Evolutionary conservation across 53 echinoderm and acorn worm species (phyloP).

Genomic region (Temnopleurus reevesii): DNA sequence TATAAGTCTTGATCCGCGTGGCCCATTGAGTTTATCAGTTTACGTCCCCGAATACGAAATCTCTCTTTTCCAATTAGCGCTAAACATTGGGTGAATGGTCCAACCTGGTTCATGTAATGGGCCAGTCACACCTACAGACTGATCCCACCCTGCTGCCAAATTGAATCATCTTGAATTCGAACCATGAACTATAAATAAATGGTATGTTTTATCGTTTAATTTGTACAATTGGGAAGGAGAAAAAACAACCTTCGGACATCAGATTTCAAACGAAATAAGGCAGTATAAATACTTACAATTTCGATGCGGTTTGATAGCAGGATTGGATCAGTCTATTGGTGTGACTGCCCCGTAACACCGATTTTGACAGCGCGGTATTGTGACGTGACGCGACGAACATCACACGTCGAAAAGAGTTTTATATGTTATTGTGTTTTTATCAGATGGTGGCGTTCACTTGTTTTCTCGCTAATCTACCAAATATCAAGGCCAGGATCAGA

Average conservation of each 20-base stretch:
- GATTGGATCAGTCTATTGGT: not conserved
- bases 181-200: too few species aligned
- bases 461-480: constrained; percentile 42
- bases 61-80: constrained; percentile 55
- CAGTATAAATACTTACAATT: too few species aligned
- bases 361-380: constrained; percentile 29
- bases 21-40: constrained; percentile 35
- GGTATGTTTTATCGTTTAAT: too few species aligned
- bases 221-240: too few species aligned
- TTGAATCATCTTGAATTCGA: too few species aligned
- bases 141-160: too few species aligned
- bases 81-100: constrained; percentile 32
- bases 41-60: constrained; percentile 47
- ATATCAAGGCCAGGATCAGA: constrained; percentile 35
- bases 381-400: not conserved
- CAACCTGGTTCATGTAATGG: constrained; percentile 42
- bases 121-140: too few species aligned
- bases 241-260: too few species aligned
- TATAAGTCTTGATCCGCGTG: constrained; percentile 3
- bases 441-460: constrained; percentile 20
- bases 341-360: not conserved
- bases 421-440: not conserved
- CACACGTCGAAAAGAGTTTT: not conserved
- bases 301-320: not conserved
- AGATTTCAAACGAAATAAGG: too few species aligned